Evolutionary conservation across 1,140 invertebrate genomes (phyloP).

Genomic region (Polypedilum vanderplanki): DNA sequence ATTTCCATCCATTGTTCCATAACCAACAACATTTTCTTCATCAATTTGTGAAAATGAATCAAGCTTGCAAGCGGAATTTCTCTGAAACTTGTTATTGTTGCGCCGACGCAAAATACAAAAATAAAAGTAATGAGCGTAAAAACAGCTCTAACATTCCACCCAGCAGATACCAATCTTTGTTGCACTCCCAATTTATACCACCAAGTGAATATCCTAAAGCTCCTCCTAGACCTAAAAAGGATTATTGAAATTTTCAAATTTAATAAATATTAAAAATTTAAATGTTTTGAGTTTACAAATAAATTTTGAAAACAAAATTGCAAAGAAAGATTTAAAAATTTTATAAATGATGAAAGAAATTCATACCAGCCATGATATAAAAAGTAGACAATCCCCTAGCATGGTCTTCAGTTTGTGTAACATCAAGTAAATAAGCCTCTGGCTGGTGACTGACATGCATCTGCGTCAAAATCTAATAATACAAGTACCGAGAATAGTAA

Average conservation of each 20-base stretch:
- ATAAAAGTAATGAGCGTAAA: constrained; percentile 83
- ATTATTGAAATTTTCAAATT: no score
- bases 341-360: no score
- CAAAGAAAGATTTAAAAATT: no score
- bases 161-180: constrained; percentile 67
- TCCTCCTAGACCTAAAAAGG: constrained; percentile 63
- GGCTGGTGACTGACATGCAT: constrained; percentile 90
- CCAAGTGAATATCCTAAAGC: constrained; percentile 89
- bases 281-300: no score
- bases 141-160: constrained; percentile 82
- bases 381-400: constrained; percentile 88
- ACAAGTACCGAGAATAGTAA: constrained; percentile 91
- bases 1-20: not conserved
- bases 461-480: constrained; percentile 89
- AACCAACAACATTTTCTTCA: constrained; percentile 34
- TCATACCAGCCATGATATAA: constrained; percentile 79
- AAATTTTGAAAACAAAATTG: no score
- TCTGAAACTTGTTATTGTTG: constrained; percentile 77
- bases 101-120: constrained; percentile 71
- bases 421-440: constrained; percentile 88
- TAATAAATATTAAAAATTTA: no score
- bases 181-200: constrained; percentile 87
- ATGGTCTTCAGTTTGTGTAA: constrained; percentile 88
- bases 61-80: constrained; percentile 69
- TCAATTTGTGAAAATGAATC: constrained; percentile 29